These are phyloP conservation scores for Gallinago jamesoni DNA, from an alignment of 2,113 vertebrate genomes.

Conservation along the genomic window DNA sequence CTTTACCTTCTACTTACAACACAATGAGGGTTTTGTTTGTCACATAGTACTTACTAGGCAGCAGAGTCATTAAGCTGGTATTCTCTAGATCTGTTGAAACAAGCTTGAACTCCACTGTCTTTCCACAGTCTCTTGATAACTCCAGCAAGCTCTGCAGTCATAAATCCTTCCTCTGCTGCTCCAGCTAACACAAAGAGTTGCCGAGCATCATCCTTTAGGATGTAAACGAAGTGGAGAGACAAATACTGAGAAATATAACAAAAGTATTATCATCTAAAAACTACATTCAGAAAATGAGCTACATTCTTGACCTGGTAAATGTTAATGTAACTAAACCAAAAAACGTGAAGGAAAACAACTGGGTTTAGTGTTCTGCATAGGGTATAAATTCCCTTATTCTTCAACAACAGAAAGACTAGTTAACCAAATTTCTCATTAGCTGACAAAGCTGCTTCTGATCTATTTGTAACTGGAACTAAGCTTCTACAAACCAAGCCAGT, in stretches of 20 bases:
- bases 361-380: background rate
- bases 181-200: constrained; percentile 96
- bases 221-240: background rate
- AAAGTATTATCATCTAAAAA: background rate
- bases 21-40: background rate
- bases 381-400: background rate
- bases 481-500: background rate
- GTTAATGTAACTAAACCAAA: background rate
- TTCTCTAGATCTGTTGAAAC: constrained; percentile 95
- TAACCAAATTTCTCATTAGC: background rate
- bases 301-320: background rate
- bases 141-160: constrained; percentile 94
- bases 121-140: constrained; percentile 97
- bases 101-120: constrained; percentile 93
- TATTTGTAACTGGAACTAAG: background rate
- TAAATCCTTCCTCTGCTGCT: constrained; percentile 96
- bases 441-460: background rate
- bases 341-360: background rate
- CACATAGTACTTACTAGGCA: constrained; percentile 88
- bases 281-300: background rate
- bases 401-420: background rate
- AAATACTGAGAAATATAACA: background rate
- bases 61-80: constrained; percentile 99
- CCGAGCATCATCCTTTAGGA: constrained; percentile 91
- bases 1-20: background rate